Percentiles rank a stretch among this genome's conserved stretches.
phyloP scores from a whole-genome alignment of 1,140 invertebrate genomes.

The Cyclina sinensis region DNA sequence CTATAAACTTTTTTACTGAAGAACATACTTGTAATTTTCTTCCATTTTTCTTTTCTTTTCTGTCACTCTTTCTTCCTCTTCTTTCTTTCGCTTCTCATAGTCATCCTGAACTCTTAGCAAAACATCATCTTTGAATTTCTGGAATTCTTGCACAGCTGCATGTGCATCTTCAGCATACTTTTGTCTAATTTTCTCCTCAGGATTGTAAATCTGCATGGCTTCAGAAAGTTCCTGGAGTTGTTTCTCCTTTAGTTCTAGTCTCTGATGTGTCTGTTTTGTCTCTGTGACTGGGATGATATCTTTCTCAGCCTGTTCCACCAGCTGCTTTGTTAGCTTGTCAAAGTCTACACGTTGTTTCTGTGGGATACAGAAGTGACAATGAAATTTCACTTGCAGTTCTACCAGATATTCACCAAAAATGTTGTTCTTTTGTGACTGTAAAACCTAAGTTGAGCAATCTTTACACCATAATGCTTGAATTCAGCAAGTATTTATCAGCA shows the following conservation, averaged over 20 bases:
- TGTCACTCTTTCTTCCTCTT: constrained; percentile 77
- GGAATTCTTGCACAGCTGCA: constrained; percentile 75
- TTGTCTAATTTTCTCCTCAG: constrained; percentile 78
- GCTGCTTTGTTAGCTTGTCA: constrained; percentile 79
- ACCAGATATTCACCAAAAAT: too few species aligned
- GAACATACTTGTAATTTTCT: constrained; percentile 79
- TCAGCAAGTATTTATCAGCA: too few species aligned
- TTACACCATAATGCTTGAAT: too few species aligned
- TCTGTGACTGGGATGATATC: constrained; percentile 78
- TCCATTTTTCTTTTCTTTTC: constrained; percentile 79
- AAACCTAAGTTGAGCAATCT: too few species aligned
- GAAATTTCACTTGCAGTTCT: too few species aligned
- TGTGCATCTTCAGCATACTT: constrained; percentile 81
- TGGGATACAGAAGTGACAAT: not conserved
- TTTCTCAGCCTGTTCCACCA: constrained; percentile 78
- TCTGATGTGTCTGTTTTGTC: constrained; percentile 77
- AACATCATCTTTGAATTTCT: constrained; percentile 75
- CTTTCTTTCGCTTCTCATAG: constrained; percentile 77
- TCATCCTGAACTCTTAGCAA: constrained; percentile 80
- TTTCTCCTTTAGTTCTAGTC: constrained; percentile 82
- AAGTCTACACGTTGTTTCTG: constrained; percentile 81
- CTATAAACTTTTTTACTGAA: too few species aligned
- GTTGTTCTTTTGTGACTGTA: too few species aligned
- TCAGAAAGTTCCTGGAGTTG: constrained; percentile 83
- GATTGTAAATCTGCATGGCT: constrained; percentile 81